Conservation (phyloP, 2,888 invertebrate genomes). For the Marronus borbonicus region DNA sequence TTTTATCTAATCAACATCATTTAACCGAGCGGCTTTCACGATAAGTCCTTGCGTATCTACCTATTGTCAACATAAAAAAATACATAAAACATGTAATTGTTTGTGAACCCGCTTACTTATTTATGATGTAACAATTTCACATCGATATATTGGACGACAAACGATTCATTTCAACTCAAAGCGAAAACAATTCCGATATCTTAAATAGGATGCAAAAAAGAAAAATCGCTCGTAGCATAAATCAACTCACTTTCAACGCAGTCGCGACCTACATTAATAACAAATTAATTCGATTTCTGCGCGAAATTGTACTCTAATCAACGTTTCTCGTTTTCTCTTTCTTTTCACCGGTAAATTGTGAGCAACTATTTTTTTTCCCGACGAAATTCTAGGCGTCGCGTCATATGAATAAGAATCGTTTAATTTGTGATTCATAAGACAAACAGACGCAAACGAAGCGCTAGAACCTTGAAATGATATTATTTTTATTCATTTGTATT, state of each 20-base stretch:
- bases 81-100: neutral
- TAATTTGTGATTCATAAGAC: constrained; percentile 19
- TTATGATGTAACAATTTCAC: neutral
- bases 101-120: neutral
- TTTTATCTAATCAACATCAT: too few relatives aligned
- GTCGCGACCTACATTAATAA: constrained; percentile 31
- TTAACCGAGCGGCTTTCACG: too few relatives aligned
- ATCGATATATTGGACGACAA: neutral
- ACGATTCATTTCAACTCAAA: neutral
- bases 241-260: constrained; percentile 27
- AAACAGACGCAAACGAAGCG: constrained; percentile 18
- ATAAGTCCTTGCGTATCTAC: too few relatives aligned
- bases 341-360: constrained; percentile 15
- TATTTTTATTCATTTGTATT: neutral
- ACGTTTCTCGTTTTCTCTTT: constrained; percentile 21
- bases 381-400: neutral
- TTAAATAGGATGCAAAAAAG: neutral
- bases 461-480: constrained; percentile 24
- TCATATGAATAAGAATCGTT: neutral
- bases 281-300: neutral
- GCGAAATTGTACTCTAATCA: neutral
- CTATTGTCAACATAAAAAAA: neutral
- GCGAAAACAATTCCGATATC: neutral
- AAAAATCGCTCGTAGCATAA: neutral
- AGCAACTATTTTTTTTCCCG: constrained; percentile 1